Conservation (phyloP, 2,113 vertebrate species). For the Nothobranchius furzeri region DNA sequence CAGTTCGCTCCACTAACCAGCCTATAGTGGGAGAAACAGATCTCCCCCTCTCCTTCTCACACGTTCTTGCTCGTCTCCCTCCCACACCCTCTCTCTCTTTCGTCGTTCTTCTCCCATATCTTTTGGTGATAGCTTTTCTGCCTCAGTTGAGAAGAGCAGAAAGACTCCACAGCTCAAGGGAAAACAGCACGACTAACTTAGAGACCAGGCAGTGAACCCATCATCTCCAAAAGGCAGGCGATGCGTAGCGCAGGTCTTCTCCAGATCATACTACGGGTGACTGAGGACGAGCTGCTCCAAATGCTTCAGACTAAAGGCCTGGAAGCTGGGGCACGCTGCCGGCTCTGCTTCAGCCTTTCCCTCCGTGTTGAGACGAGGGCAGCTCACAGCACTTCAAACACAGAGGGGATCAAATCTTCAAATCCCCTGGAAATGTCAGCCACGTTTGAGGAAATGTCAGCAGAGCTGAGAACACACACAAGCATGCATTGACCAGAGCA, state of each 20-base stretch:
- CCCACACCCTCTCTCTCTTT: slow-evolving; percentile 53
- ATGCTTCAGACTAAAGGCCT: slow-evolving; percentile 47
- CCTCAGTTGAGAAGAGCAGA: slow-evolving; percentile 62
- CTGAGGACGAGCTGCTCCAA: slow-evolving; percentile 32
- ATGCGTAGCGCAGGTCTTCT: slow-evolving; percentile 45
- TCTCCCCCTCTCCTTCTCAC: slow-evolving; percentile 60
- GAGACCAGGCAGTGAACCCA: slow-evolving; percentile 61
- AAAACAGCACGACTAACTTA: slow-evolving; percentile 55
- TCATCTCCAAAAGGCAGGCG: slow-evolving; percentile 56
- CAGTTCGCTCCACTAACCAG: slow-evolving; percentile 73
- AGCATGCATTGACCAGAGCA: slow-evolving; percentile 23
- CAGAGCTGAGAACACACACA: slow-evolving; percentile 53
- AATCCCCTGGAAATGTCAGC: slow-evolving; percentile 78
- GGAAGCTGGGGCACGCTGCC: slow-evolving; percentile 42
- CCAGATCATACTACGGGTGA: slow-evolving; percentile 57
- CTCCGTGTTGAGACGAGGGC: slow-evolving; percentile 47
- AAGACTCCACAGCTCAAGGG: slow-evolving; percentile 61
- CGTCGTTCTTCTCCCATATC: slow-evolving; percentile 51
- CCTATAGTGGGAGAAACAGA: slow-evolving; percentile 72
- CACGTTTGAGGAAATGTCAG: slow-evolving; percentile 77
- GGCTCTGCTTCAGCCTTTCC: slow-evolving; percentile 36
- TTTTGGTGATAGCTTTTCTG: slow-evolving; percentile 68
- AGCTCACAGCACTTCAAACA: slow-evolving; percentile 67
- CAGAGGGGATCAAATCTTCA: slow-evolving; percentile 71
- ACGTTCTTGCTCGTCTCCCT: slow-evolving; percentile 47